A percentile compares a stretch with the other conserved stretches of the same genome.
Conservation (phyloP, 2,797 vertebrate genomes). For the Otus scops region DNA sequence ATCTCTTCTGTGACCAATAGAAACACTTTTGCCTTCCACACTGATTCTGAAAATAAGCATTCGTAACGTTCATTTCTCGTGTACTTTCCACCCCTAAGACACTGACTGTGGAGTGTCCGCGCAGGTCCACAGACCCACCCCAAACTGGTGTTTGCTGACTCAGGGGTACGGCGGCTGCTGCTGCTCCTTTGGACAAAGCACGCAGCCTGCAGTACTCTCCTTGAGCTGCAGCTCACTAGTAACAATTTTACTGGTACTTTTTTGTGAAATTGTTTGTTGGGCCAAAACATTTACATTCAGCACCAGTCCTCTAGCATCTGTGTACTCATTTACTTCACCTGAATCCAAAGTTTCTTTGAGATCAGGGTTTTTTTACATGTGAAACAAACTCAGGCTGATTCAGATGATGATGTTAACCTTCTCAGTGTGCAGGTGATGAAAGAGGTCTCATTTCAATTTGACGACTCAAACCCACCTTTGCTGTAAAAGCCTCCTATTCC, state of each 20-base stretch:
- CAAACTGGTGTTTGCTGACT: not conserved
- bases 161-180: not conserved
- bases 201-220: not conserved
- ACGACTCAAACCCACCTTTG: not conserved
- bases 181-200: not conserved
- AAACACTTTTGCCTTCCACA: not conserved
- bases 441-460: not conserved
- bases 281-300: not conserved
- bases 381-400: not conserved
- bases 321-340: not conserved
- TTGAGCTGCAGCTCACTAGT: not conserved
- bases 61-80: accelerated
- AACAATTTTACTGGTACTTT: not conserved
- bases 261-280: not conserved
- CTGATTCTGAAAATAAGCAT: not conserved
- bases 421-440: not conserved
- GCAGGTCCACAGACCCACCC: no score
- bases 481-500: not conserved
- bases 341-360: not conserved
- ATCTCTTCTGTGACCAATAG: not conserved
- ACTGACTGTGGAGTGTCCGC: not conserved
- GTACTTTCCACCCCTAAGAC: not conserved
- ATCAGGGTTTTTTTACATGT: not conserved
- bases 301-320: not conserved
- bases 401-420: not conserved